Evolutionary conservation across 2,797 vertebrate species (phyloP), one percentile per base, ranked within the genome.

Genomic region (Spinibarbus caldwelli): DNA sequence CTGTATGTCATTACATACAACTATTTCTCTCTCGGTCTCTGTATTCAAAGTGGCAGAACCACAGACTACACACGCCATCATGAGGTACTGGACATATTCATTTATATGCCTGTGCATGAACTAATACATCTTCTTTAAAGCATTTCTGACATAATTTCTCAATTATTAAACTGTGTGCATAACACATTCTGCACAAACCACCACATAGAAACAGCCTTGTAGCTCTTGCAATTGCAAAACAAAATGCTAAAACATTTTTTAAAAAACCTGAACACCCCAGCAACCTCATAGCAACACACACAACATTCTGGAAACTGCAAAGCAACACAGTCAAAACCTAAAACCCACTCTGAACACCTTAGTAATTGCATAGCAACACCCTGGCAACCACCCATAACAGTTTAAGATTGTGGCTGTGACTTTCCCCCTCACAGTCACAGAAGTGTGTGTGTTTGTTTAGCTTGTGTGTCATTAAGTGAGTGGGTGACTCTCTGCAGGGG

Each of bases 401-500:
- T 19, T 57, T 36, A 38, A 52, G 12, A 15, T 9, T 76, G 49
- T 36, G 73, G 49, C 10, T 77, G 52, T 26, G 75, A 17, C 14
- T 57, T 57, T 41, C 38, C 49, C 12, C n/a, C 75, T 26, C 34
- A 15, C 21, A 8, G 7, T 57, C 31, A 54, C 29, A 54, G 31
- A 15, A 36, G 11, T 11, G 36, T 67, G 52, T 49, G 78, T 52
- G 78, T 26, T 47, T 80, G 78, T 68, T 80, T 80, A 80, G 2
- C 29, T 67, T 80, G 78, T 47, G 62, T 67, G 29, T 64, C 15
- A 49, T 77, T 83, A 68, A 82, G 38, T 4, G 17, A 59, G 82
- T 87, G 54, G 34, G 47, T 68, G 62, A 67, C 62, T 68, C 62
- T 67, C 62, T 49, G 49, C 78, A 68, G 64, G 45, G 52, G 62